Base-by-base conservation (phyloP, 2,113 vertebrate species). In the Burhinus bistriatus region DNA sequence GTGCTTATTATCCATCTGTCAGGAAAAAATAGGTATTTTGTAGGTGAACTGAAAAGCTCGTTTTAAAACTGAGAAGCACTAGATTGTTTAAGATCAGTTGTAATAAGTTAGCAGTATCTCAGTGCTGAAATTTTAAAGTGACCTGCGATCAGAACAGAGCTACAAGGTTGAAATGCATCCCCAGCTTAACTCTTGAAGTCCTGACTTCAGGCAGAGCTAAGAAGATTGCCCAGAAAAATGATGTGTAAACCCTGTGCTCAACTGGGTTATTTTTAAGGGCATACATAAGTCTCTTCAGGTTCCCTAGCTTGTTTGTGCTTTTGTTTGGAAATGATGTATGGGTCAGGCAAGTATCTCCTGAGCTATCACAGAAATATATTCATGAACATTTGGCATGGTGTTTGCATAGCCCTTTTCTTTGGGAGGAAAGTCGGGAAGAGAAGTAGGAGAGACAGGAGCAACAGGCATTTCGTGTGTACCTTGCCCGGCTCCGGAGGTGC, bases 1-100 rank as follows among this genome's bases (percentile, higher is more conserved):
- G 58, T 62, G 45, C 47, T 92, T 81, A 77, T 96, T 95, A 94
- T 85, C 70, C 71, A 55, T 83, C 91, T 89, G 42, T 93, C 93
- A 96, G 52, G 73, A 34, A 87, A 79, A 65, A 77, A 36, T 6
- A 21, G 17, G 8, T 79, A 72, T 82, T 86, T 85, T 86, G 47
- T 58, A 89, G 57, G 38, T 76, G 83, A 86, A 93, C 49, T 77
- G 34, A 89, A 96, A 97, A 45, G 22, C 61, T 87, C 4, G 3
- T 59, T 93, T 92, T 62, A 96, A 83, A 83, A n/a, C 45, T 42
- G 75, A 92, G 86, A 89, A 72, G 55, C 49, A 87, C 62, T 42
- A 76, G 72, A 34, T 59, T 93, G 83, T 89, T 93, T 93, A 97
- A 92, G 89, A 94, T 79, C 49, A 57, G 49, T 64, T 91, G 49